phyloP scores from a whole-genome alignment of 2,797 vertebrate species.

The Chelon auratus region DNA sequence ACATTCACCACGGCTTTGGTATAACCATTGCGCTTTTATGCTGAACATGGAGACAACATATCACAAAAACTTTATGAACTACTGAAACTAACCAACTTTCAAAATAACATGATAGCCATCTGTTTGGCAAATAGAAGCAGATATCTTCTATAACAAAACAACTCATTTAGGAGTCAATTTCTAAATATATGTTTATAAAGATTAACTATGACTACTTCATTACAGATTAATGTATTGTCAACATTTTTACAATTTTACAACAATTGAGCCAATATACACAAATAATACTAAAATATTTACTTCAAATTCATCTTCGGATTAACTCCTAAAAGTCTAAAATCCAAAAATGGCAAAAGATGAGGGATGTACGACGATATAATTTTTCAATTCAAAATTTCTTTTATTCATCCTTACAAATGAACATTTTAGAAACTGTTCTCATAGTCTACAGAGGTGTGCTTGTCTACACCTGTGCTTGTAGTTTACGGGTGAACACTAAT shows the following conservation, averaged over 20 bases:
- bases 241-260: slow-evolving; percentile 4
- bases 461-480: too few species aligned
- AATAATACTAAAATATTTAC: background rate
- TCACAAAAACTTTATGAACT: background rate
- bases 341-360: background rate
- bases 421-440: background rate
- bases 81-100: background rate
- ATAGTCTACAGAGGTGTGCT: too few species aligned
- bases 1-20: background rate
- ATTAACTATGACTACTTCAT: background rate
- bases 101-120: background rate
- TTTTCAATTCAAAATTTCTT: background rate
- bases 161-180: background rate
- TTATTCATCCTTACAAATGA: background rate
- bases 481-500: background rate
- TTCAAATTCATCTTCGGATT: background rate
- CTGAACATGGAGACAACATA: background rate
- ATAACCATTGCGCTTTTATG: background rate
- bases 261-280: background rate
- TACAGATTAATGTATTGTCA: background rate
- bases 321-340: background rate
- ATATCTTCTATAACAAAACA: background rate
- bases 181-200: background rate
- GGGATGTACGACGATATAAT: background rate
- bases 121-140: background rate